Percentiles rank a stretch among this genome's conserved stretches.
These are phyloP conservation scores for Neuroterus valhalla DNA, from an alignment of 1,140 invertebrate genomes.

Conservation along the genomic window DNA sequence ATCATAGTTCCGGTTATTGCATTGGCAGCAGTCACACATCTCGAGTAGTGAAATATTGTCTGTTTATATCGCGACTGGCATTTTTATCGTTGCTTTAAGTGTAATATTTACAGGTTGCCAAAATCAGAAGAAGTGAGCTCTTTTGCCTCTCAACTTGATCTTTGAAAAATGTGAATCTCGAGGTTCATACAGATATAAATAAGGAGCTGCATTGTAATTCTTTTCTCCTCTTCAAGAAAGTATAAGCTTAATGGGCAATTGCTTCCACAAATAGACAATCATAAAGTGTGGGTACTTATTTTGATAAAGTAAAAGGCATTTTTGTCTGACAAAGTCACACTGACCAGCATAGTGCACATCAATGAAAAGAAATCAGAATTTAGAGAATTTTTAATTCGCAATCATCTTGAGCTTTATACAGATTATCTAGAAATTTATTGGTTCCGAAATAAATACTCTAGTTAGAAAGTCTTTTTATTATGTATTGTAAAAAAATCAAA, in stretches of 20 bases:
- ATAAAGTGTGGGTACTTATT: not conserved
- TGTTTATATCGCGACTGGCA: slow-evolving; percentile 54
- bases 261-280: not conserved
- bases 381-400: not conserved
- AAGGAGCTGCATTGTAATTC: not conserved
- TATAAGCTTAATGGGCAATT: slow-evolving; percentile 1
- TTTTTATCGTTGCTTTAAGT: slow-evolving; percentile 48
- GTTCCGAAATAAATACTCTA: no score
- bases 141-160: not conserved
- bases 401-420: no score
- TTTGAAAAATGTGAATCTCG: not conserved
- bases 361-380: not conserved
- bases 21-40: slow-evolving; percentile 52
- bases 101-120: slow-evolving; percentile 51
- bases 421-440: no score
- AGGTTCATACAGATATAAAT: slow-evolving; percentile 7
- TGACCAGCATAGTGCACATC: not conserved
- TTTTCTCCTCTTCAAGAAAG: not conserved
- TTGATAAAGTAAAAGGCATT: not conserved
- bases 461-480: no score
- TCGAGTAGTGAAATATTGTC: slow-evolving; percentile 46
- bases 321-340: not conserved
- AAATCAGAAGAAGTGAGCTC: slow-evolving; percentile 33
- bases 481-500: no score
- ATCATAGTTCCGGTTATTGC: slow-evolving; percentile 63